Percentiles rank a stretch among this genome's conserved stretches.
phyloP scores from a whole-genome alignment of 2,888 invertebrate species.

The Tyria jacobaeae region DNA sequence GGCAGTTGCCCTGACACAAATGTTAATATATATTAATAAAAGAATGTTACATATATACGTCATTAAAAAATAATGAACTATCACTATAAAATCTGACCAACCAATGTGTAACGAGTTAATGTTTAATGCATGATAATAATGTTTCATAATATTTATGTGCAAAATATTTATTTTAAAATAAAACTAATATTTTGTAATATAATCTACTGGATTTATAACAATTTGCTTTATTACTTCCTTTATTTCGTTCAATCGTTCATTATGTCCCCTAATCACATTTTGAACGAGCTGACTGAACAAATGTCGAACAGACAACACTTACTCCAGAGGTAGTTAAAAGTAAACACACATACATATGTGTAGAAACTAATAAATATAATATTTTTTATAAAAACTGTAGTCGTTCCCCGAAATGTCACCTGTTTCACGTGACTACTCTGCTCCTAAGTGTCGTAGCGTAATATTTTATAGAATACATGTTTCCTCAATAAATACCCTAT shows the following conservation, averaged over 20 bases:
- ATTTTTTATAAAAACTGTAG: too few relatives aligned
- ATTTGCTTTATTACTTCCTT: not conserved
- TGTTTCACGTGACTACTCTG: too few relatives aligned
- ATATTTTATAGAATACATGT: too few relatives aligned
- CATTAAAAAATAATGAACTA: too few relatives aligned
- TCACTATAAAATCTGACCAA: not conserved
- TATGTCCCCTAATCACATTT: not conserved
- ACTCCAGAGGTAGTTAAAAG: too few relatives aligned
- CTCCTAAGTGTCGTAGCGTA: too few relatives aligned
- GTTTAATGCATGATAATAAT: not conserved
- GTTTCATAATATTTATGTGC: not conserved
- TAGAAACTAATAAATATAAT: too few relatives aligned
- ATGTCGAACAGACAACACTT: too few relatives aligned
- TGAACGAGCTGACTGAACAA: too few relatives aligned
- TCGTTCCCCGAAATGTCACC: too few relatives aligned
- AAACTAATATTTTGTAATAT: not conserved
- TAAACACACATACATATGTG: too few relatives aligned
- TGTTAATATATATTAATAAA: not conserved
- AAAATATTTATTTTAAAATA: not conserved
- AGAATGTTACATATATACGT: not conserved
- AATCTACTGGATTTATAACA: not conserved
- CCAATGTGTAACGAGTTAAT: not conserved
- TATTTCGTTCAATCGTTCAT: not conserved
- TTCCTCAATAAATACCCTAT: too few relatives aligned
- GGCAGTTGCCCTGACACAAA: conserved; percentile 1